Conservation (phyloP, 2,888 invertebrate species). For the Archaeoteleia sp. region DNA sequence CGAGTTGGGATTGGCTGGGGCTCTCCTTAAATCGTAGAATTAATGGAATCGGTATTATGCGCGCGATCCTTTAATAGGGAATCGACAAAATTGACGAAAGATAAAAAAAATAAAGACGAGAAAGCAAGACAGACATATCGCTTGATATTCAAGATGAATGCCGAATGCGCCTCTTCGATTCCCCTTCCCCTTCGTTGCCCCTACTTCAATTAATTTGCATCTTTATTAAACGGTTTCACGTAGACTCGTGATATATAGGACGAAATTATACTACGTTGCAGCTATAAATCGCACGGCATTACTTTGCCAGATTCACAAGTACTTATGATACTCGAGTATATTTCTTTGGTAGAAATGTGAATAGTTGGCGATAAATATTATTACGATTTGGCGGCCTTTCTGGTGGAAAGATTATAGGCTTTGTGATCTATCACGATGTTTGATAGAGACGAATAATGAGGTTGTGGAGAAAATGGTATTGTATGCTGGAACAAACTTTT, state of each 20-base stretch:
- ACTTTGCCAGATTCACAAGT: too few species aligned
- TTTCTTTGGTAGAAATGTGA: too few species aligned
- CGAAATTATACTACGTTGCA: conserved; percentile 29
- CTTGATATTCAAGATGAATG: conserved; percentile 41
- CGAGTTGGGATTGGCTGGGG: neutral
- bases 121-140: conserved; percentile 14
- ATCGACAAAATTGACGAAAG: conserved; percentile 16
- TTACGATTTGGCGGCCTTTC: too few species aligned
- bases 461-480: too few species aligned
- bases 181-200: neutral
- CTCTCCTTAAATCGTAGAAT: conserved; percentile 38
- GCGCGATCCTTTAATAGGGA: conserved; percentile 38
- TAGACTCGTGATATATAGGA: conserved; percentile 34
- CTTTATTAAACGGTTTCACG: conserved; percentile 45
- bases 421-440: too few species aligned
- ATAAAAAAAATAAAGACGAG: conserved; percentile 3
- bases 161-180: conserved; percentile 8
- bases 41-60: conserved; percentile 45
- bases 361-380: too few species aligned
- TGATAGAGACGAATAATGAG: too few species aligned
- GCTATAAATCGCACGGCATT: too few species aligned
- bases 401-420: too few species aligned
- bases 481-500: too few species aligned
- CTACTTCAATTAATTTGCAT: conserved; percentile 49
- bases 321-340: too few species aligned